Evolutionary conservation across 2,797 vertebrate species (phyloP), one percentile per base, ranked within the genome.

Genomic region (Pyrocephalus nanus): DNA sequence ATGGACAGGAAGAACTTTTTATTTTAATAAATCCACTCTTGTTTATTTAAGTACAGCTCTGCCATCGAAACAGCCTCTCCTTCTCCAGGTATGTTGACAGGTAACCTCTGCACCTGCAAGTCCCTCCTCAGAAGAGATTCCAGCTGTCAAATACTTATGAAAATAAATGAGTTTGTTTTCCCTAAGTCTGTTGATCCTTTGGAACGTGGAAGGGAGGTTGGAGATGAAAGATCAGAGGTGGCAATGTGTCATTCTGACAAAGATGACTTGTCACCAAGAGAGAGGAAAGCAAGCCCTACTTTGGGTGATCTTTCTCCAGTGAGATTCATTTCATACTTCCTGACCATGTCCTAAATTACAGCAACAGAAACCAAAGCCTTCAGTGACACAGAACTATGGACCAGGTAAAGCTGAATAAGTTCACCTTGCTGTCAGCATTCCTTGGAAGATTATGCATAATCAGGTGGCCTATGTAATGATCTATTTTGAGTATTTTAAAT

Each of bases 21-120:
- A 47, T 92, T 95, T 73, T 78, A 80, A 96, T 91, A 96, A 92
- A 94, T 93, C 64, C 58, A 76, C 58, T 73, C 42, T 43, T 86
- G 64, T 60, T 90, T 94, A 71, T 82, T 94, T 91, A 93, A 96
- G 57, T 83, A 82, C 64, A 73, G 2, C 10, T 95, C 66, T 95
- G 60, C 60, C 66, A 73, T 85, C n/a, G 34, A 66, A 95, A 80
- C 0, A 10, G 30, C 58, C 55, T 69, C 36, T 34, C 53, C 27
- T 4, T 50, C 76, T 20, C 25, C 78, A 45, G 27, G 23, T 5
- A 1, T 22, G 11, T n/a, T 70, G 22, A 45, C 65, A 42, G 47
- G 83, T 79, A 60, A 80, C 71, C 69, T 60, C 60, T 74, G 75
- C 64, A 51, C 77, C 65, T 57, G 25, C 5, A 60, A 83, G 42